These are phyloP conservation scores for Oscheius myriophilus DNA, from an alignment of 2,888 invertebrate genomes.

Conservation along the genomic window DNA sequence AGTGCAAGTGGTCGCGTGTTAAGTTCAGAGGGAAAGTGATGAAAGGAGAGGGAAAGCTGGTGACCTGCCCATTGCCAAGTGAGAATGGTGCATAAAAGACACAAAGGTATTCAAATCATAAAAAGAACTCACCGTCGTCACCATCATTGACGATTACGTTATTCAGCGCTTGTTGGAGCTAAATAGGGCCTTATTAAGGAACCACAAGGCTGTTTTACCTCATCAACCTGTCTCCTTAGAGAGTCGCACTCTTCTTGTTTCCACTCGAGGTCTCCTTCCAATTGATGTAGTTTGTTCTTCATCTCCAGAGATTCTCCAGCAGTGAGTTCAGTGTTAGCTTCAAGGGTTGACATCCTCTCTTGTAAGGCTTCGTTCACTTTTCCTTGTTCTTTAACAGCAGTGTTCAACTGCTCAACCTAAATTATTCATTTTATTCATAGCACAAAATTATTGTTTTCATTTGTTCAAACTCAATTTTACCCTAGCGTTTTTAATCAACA, in stretches of 20 bases:
- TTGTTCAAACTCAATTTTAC: no score
- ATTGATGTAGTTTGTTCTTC: constrained; percentile 31
- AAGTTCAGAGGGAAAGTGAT: background rate
- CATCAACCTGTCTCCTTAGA: constrained; percentile 39
- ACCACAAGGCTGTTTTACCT: constrained; percentile 11
- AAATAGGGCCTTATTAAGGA: no score
- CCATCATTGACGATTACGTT: constrained; percentile 21
- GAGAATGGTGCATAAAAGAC: background rate
- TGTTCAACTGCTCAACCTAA: constrained; percentile 31
- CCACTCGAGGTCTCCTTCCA: constrained; percentile 53
- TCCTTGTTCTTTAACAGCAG: constrained; percentile 39
- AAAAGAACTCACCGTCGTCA: constrained; percentile 12
- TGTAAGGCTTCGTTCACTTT: constrained; percentile 35
- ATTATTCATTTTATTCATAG: background rate
- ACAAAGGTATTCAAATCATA: no score
- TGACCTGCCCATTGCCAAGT: constrained; percentile 26
- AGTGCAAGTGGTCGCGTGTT: constrained; percentile 22
- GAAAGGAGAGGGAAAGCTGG: constrained; percentile 11
- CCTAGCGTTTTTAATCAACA: no score
- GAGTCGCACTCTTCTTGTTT: constrained; percentile 49
- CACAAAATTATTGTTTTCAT: background rate
- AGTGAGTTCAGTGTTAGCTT: constrained; percentile 26
- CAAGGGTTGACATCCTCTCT: constrained; percentile 36
- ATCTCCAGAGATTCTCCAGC: constrained; percentile 18
- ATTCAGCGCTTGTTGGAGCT: constrained; percentile 17